Percentiles rank a stretch among this genome's conserved stretches.
These are phyloP conservation scores for Digitonthophagus gazella DNA, from an alignment of 2,888 invertebrate genomes.

Conservation along the genomic window DNA sequence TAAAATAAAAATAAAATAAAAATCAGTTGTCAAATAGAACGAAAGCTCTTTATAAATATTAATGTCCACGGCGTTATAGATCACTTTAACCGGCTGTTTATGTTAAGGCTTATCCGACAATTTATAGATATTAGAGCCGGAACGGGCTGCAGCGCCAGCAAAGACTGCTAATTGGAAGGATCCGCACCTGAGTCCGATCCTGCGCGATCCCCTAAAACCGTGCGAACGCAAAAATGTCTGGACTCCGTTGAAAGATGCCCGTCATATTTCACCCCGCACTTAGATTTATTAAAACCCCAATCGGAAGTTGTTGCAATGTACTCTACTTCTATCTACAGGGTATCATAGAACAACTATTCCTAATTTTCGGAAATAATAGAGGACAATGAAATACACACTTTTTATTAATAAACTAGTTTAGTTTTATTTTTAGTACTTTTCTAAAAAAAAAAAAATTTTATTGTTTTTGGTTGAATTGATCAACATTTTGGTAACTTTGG, in stretches of 20 bases:
- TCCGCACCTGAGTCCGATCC: slow-evolving; percentile 44
- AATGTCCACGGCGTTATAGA: slow-evolving; percentile 44
- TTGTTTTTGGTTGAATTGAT: no score
- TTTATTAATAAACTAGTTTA: no score
- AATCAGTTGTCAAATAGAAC: not conserved
- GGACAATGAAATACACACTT: no score
- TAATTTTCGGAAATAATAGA: no score
- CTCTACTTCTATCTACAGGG: no score
- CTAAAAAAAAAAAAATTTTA: no score
- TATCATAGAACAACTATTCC: no score
- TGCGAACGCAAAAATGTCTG: not conserved
- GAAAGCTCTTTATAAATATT: slow-evolving; percentile 33
- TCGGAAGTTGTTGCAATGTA: not conserved
- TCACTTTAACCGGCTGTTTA: slow-evolving; percentile 49
- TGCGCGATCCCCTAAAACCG: slow-evolving; percentile 28
- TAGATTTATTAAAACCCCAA: slow-evolving; percentile 6
- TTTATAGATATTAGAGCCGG: slow-evolving; percentile 49
- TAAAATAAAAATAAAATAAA: no score
- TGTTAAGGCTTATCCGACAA: slow-evolving; percentile 49
- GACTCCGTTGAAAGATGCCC: not conserved
- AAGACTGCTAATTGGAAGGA: slow-evolving; percentile 46
- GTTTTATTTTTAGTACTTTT: no score
- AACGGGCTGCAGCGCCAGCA: slow-evolving; percentile 34
- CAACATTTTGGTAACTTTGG: no score
- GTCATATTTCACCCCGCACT: slow-evolving; percentile 9